A percentile compares a stretch with the other conserved stretches of the same genome.
Evolutionary conservation across 2,797 vertebrate genomes (phyloP).

Genomic region (Argya squamiceps): DNA sequence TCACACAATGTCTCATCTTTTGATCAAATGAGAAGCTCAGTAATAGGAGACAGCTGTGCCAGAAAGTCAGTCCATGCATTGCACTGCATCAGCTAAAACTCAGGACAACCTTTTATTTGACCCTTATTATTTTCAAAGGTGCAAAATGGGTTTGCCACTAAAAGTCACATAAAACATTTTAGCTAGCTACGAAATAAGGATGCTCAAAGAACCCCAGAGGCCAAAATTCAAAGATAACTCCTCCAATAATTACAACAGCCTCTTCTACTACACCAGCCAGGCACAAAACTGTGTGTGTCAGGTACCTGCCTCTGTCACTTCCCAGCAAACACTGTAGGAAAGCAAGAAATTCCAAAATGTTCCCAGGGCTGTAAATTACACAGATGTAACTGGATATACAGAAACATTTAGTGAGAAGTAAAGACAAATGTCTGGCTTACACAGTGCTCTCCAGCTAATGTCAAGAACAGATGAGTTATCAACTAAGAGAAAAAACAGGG

Average conservation of each 20-base stretch:
- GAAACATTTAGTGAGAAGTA: slow-evolving; percentile 8
- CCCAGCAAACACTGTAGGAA: not conserved
- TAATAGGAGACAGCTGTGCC: not conserved
- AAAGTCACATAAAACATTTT: not conserved
- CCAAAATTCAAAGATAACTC: not conserved
- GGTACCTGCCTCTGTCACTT: not conserved
- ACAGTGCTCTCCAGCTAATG: not conserved
- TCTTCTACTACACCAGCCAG: not conserved
- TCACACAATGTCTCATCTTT: not conserved
- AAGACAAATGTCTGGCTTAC: not conserved
- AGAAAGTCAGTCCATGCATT: not conserved
- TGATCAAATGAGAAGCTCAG: not conserved
- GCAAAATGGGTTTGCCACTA: not conserved
- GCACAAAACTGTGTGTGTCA: not conserved
- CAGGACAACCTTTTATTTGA: not conserved
- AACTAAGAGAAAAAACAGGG: slow-evolving; percentile 11
- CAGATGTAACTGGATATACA: not conserved
- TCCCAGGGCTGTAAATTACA: slow-evolving; percentile 16
- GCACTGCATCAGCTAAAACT: not conserved
- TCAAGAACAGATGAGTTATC: slow-evolving; percentile 8
- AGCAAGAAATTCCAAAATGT: slow-evolving; percentile 21
- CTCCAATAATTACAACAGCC: not conserved
- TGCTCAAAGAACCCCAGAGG: not conserved
- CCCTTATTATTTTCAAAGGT: not conserved
- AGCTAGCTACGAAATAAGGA: not conserved